Conservation (phyloP, 2,797 vertebrate species). For the Ctenopoma multispine region DNA sequence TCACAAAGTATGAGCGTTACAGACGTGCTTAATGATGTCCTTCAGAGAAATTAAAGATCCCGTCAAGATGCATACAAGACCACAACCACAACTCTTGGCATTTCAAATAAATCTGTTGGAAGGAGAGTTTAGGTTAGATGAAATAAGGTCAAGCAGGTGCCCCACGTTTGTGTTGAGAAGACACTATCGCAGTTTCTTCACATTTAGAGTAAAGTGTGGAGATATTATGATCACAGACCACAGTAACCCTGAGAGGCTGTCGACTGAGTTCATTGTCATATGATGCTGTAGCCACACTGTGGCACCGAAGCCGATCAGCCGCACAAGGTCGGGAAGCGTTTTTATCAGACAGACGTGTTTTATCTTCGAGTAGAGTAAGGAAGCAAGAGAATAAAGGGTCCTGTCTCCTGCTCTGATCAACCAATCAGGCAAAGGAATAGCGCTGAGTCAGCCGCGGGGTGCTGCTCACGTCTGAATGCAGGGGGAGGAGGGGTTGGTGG, state of each 20-base stretch:
- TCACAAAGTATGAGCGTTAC: constrained; percentile 49
- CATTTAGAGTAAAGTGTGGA: constrained; percentile 14
- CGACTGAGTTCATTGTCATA: background rate
- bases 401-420: constrained; percentile 85
- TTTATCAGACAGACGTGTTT: constrained; percentile 54
- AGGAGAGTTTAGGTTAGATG: constrained; percentile 3
- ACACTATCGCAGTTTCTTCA: constrained; percentile 27
- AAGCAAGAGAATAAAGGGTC: constrained; percentile 59
- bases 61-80: constrained; percentile 19
- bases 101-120: constrained; percentile 9
- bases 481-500: constrained; percentile 61
- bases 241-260: constrained; percentile 22
- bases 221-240: constrained; percentile 29
- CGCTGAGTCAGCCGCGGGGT: constrained; percentile 91
- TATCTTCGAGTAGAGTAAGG: constrained; percentile 57
- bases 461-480: constrained; percentile 88
- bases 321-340: constrained; percentile 64
- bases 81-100: background rate
- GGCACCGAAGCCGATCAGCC: constrained; percentile 39
- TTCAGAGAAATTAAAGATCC: constrained; percentile 46
- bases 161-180: constrained; percentile 1
- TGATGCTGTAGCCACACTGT: background rate
- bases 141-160: constrained; percentile 29
- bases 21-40: constrained; percentile 33
- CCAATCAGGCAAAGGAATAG: constrained; percentile 82